Base-by-base conservation (phyloP, 1,140 invertebrate genomes). In the Anoplolepis gracilipes region DNA sequence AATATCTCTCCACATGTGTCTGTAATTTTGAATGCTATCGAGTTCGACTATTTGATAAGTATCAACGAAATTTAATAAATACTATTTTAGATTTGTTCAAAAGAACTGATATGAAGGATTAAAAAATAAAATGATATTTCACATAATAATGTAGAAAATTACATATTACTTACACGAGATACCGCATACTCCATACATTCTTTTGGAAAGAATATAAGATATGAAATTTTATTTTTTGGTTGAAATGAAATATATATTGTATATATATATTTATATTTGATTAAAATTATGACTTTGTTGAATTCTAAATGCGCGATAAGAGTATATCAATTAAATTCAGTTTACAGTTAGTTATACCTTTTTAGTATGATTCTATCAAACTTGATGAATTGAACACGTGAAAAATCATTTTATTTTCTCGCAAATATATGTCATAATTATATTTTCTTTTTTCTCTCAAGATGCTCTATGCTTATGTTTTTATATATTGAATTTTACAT, bases 391-490 rank as follows among this genome's bases (percentile, higher is more conserved):
- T n/a, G 6, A 25, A 36, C 10, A 30, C 3, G n/a, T n/a, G n/a
- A 57, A 16, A 75, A 73, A 19, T 36, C 11, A 72, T 55, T 25
- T 49, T 49, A 16, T 19, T 49, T 5, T 19, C 13, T 49, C 16
- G 1, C 8, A 57, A 57, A 73, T 49, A 3, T 10, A 19, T 19
- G 1, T 22, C 8, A 13, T 19, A 4, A 72, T 72, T 28, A 16
- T 19, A 3, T 13, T 36, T 25, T 36, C 6, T 73, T 57, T 10
- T 57, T 53, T 55, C n/a, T 22, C n/a, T 57, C 0, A 57, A 57
- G 22, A 57, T 57, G 6, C n/a, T n/a, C n/a, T 49, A 49, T 46
- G 59, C 62, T 69, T 57, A 84, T 59, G 90, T 90, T 92, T 88
- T 89, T 65, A 61, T 42, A 79, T 81, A 55, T 87, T 85, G 22